Evolutionary conservation across 2,113 vertebrate species (phyloP).

Genomic region (Nesospiza acunhae): DNA sequence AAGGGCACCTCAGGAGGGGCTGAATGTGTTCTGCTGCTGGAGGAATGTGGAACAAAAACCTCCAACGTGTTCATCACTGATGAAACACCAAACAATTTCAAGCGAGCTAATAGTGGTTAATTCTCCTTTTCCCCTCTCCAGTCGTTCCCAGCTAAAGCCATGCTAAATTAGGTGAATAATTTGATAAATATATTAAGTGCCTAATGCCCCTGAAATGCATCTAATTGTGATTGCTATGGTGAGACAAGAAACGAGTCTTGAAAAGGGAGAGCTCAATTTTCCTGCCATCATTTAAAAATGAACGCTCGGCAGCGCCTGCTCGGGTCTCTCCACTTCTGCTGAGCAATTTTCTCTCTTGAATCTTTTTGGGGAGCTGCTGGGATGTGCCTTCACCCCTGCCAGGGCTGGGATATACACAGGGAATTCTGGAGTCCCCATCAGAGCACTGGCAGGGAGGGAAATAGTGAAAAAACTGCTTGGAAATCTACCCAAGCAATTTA

Average conservation of each 20-base stretch:
- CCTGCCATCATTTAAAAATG: neutral
- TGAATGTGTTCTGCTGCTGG: neutral
- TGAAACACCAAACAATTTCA: neutral
- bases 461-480: neutral
- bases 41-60: neutral
- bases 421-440: neutral
- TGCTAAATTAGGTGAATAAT: slow-evolving; percentile 41
- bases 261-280: slow-evolving; percentile 8
- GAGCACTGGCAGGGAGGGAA: neutral
- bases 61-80: neutral
- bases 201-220: slow-evolving; percentile 55
- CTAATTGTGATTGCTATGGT: slow-evolving; percentile 60
- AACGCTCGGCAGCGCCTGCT: neutral
- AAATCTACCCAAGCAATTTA: neutral
- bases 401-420: rapidly evolving
- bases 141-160: neutral
- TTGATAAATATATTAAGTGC: slow-evolving; percentile 60
- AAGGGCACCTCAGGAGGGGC: neutral
- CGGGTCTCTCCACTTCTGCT: neutral
- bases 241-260: neutral
- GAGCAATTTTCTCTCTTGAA: neutral
- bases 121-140: neutral
- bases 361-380: neutral
- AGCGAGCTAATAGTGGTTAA: neutral
- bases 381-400: neutral